Percentiles rank a stretch among this genome's conserved stretches.
These are phyloP conservation scores for Menura novaehollandiae DNA, from an alignment of 2,113 vertebrate species.

Conservation along the genomic window DNA sequence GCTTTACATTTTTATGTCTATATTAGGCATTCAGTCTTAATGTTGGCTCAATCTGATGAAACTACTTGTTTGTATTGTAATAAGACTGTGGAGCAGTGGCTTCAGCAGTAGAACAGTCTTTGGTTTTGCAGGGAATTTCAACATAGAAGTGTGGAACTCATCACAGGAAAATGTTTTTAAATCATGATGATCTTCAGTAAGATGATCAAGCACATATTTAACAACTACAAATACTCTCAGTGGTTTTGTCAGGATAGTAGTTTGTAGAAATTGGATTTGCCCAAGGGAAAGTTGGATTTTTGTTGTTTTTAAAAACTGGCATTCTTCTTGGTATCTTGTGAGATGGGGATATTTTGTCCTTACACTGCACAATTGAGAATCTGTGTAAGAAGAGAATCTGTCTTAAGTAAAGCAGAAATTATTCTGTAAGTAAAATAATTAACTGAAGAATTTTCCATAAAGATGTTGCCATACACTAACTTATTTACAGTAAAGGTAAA, in stretches of 20 bases:
- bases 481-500: not conserved
- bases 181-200: not conserved
- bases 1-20: not conserved
- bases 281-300: not conserved
- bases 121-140: not conserved
- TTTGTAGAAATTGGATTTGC: not conserved
- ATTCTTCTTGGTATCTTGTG: not conserved
- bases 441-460: not conserved
- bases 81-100: not conserved
- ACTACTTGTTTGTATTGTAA: not conserved
- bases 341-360: not conserved
- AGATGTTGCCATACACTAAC: not conserved
- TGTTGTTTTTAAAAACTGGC: not conserved
- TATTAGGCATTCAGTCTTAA: not conserved
- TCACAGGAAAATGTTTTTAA: not conserved
- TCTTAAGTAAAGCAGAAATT: not conserved
- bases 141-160: not conserved
- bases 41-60: not conserved
- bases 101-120: not conserved
- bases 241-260: not conserved
- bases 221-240: not conserved
- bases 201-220: not conserved
- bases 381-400: not conserved
- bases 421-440: not conserved
- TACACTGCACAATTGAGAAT: not conserved